phyloP scores from a whole-genome alignment of 2,113 vertebrate genomes.

The Corythaixoides concolor region DNA sequence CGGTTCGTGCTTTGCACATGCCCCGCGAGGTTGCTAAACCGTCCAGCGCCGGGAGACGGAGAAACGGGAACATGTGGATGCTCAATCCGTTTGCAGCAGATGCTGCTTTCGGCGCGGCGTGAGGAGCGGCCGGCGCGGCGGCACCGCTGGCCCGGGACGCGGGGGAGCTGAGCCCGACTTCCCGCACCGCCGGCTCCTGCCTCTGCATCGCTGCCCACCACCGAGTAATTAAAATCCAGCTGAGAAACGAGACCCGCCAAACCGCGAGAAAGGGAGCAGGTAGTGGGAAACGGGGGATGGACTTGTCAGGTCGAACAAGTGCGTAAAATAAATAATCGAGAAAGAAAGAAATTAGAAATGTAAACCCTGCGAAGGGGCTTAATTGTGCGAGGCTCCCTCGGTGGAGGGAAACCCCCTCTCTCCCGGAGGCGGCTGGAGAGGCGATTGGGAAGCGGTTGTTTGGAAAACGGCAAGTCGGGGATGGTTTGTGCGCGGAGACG shows the following conservation, averaged over 20 bases:
- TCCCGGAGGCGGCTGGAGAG: neutral
- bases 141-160: neutral
- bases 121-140: neutral
- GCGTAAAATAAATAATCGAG: neutral
- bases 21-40: neutral
- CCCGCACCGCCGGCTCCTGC: neutral
- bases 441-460: neutral
- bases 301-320: neutral
- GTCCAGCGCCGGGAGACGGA: neutral
- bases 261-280: neutral
- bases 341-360: constrained; percentile 1
- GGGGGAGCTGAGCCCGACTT: neutral
- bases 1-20: neutral
- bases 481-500: neutral
- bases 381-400: neutral
- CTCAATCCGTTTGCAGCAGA: neutral
- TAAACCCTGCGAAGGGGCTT: neutral
- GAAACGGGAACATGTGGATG: neutral
- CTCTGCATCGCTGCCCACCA: neutral
- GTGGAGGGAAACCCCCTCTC: neutral
- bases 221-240: neutral
- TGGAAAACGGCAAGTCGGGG: neutral
- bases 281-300: neutral
- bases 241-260: neutral
- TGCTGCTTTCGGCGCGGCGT: neutral